These are phyloP conservation scores for Ctenosaura bakeri DNA, from an alignment of 2,797 vertebrate species.

Conservation along the genomic window DNA sequence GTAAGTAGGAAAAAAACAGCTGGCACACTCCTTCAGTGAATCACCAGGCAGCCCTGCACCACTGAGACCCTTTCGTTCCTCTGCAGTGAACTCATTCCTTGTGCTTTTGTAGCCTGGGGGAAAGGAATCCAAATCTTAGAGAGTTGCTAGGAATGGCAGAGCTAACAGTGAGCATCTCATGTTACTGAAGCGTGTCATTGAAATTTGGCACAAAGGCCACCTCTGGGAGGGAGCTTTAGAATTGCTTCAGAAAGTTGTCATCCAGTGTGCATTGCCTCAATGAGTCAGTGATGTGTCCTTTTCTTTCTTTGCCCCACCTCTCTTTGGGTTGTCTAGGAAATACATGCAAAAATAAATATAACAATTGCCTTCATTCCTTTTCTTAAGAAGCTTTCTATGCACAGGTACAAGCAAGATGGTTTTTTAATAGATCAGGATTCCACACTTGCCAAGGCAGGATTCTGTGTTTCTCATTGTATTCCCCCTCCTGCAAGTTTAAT, in stretches of 20 bases:
- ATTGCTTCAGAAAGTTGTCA: slow-evolving; percentile 63
- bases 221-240: slow-evolving; percentile 55
- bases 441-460: slow-evolving; percentile 50
- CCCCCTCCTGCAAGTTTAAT: too few relatives aligned
- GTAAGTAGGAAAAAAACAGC: slow-evolving; percentile 52
- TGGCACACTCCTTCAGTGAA: slow-evolving; percentile 61
- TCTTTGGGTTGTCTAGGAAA: slow-evolving; percentile 70
- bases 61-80: slow-evolving; percentile 69
- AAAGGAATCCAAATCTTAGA: slow-evolving; percentile 67
- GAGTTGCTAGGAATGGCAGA: slow-evolving; percentile 56
- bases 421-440: slow-evolving; percentile 68
- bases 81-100: slow-evolving; percentile 74
- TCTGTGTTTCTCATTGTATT: too few relatives aligned
- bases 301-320: slow-evolving; percentile 42
- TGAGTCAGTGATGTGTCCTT: slow-evolving; percentile 67
- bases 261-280: slow-evolving; percentile 61
- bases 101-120: slow-evolving; percentile 60
- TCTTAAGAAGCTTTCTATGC: slow-evolving; percentile 59
- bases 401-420: slow-evolving; percentile 67
- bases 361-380: slow-evolving; percentile 32
- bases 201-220: slow-evolving; percentile 50
- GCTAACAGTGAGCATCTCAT: slow-evolving; percentile 64
- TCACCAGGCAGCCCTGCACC: slow-evolving; percentile 62
- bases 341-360: slow-evolving; percentile 61
- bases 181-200: slow-evolving; percentile 63